Conservation (phyloP, 2,797 vertebrate genomes). For the Cirrhinus molitorella region DNA sequence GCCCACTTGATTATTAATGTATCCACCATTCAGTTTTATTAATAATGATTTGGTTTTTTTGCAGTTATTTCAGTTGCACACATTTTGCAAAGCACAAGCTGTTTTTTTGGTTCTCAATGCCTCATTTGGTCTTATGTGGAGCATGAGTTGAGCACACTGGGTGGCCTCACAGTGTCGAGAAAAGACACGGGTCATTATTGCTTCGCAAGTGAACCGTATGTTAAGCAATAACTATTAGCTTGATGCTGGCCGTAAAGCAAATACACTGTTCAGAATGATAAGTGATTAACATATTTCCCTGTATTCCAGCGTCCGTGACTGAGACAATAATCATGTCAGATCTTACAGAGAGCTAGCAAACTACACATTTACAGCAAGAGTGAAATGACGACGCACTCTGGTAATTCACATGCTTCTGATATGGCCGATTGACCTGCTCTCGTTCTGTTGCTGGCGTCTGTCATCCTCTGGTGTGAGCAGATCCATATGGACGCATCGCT, state of each 20-base stretch:
- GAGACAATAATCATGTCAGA: neutral
- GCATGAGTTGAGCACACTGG: neutral
- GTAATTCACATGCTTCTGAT: neutral
- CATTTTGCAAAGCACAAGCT: neutral
- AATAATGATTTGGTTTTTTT: neutral
- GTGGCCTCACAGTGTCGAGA: neutral
- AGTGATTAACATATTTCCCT: neutral
- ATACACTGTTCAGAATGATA: neutral
- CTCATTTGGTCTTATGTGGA: neutral
- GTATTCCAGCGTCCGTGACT: neutral
- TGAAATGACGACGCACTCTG: neutral
- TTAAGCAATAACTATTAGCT: constrained; percentile 5
- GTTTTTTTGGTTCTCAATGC: neutral
- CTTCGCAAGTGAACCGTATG: neutral
- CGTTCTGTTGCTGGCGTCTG: too few species aligned
- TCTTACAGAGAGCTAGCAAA: neutral
- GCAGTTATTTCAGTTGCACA: neutral
- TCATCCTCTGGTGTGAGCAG: neutral
- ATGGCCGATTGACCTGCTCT: neutral
- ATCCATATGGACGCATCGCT: neutral
- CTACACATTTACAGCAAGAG: neutral
- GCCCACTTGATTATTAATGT: neutral
- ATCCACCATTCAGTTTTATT: neutral
- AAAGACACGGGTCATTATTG: constrained; percentile 2
- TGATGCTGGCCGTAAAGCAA: neutral